A percentile compares a stretch with the other conserved stretches of the same genome.
Conservation (phyloP, 2,113 vertebrate genomes). For the Clinocottus analis region DNA sequence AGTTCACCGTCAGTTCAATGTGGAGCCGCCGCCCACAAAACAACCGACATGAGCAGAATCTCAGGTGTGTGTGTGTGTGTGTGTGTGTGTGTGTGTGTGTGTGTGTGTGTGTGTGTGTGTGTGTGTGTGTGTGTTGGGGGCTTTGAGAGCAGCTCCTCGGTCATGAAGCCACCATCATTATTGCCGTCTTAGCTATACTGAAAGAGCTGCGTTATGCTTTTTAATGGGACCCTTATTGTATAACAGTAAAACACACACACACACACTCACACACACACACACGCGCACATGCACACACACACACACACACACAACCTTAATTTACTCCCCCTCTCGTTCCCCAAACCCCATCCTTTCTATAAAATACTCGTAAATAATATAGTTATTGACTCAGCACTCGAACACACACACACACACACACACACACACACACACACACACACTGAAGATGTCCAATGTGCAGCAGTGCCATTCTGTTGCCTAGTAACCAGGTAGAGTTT, state of each 20-base stretch:
- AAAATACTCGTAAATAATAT: conserved; percentile 67
- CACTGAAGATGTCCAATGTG: conserved; percentile 47
- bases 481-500: conserved; percentile 81
- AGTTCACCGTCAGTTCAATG: conserved; percentile 50
- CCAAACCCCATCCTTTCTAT: conserved; percentile 15
- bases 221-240: background rate
- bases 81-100: no score
- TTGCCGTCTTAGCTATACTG: background rate
- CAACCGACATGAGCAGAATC: conserved; percentile 33
- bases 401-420: conserved; percentile 36
- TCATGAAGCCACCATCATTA: background rate
- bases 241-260: background rate
- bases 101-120: no score
- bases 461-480: conserved; percentile 76
- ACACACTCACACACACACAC: background rate
- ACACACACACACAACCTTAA: background rate
- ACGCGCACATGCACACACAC: background rate
- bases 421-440: conserved; percentile 23
- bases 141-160: background rate
- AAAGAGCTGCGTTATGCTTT: background rate
- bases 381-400: conserved; percentile 77
- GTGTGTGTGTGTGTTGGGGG: background rate
- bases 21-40: no score
- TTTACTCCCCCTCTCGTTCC: conserved; percentile 11
- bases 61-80: background rate